Evolutionary conservation across 2,888 invertebrate species (phyloP), one percentile per base, ranked within the genome.

Genomic region (Leptopilina drosophilae): DNA sequence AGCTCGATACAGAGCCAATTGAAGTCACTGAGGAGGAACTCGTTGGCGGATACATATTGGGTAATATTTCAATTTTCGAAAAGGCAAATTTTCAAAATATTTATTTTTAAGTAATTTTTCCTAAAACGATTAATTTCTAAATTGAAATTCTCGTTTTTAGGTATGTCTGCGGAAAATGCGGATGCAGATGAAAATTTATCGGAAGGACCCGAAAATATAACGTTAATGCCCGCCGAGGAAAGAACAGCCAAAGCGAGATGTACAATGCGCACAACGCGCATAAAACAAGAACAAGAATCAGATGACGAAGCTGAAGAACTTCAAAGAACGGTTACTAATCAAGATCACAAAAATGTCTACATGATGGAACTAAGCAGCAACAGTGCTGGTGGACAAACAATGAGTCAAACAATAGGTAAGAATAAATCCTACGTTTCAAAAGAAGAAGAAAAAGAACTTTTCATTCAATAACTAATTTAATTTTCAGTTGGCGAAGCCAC

Each of bases 121-220:
- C 33, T 33, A 33, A 33, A 33, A 5, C 5, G 5, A 64, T n/a
- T 1, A 6, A 42, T 42, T 42, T 42, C 3, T 42, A 42, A 6
- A 42, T 42, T 42, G 8, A 42, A 14, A 65, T 26, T 20, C 33
- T 64, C n/a, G 33, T 76, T 40, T 65, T 73, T 26, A 90, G 91
- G 92, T 59, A 90, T 92, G 89, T 87, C 87, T 78, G 89, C 90
- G 4, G 92, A 92, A 69, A 91, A 90, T 83, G 83, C 89, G 64
- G 92, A 92, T 79, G 88, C 89, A 82, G 92, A 92, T 64, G 92
- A 92, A 73, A 82, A 85, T 59, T 82, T 89, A 64, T 87, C 90
- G 0, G 91, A 91, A 82, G 92, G 92, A 82, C 93, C 93, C 7
- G 93, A 92, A 83, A 93, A 92, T 80, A 94, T 94, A 62, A 93